Evolutionary conservation across 2,113 vertebrate species (phyloP), one percentile per base, ranked within the genome.

Genomic region (Pseudonaja textilis): DNA sequence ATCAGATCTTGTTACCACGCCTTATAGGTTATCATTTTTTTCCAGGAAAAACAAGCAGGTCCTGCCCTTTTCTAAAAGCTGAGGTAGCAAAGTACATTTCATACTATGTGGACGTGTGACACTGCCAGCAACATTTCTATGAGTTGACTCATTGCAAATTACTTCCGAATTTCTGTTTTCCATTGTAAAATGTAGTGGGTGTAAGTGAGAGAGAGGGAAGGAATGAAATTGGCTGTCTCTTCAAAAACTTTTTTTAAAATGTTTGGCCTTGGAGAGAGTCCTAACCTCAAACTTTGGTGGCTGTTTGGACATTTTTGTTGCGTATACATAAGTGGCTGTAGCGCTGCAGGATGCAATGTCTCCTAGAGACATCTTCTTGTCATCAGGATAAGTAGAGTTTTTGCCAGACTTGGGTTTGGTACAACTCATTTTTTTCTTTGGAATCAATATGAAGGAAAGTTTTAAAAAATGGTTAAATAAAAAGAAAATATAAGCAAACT

Each of bases 131-230:
- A 39, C 93, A 93, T 88, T 61, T 94, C 54, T 93, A 88, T 93
- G n/a, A 95, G 95, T 93, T 96, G 92, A 89, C 94, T 95, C 88
- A 93, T 34, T 93, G 90, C 47, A 93, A 87, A 1, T 93, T 90
- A 55, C 16, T 88, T 86, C 90, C 47, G 93, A 94, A 94, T n/a
- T 97, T 96, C 92, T 94, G 89, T 97, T 97, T 97, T 96, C 93
- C 45, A 94, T 61, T 2, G 69, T 93, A 64, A 81, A 93, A 54
- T 20, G 39, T 89, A 89, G 23, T 3, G 96, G 85, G 29, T 2
- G 57, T 64, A 23, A 23, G 56, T 34, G 56, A 9, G 18, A 87
- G 42, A 85, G 69, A 54, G 1, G 6, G 81, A 69, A 81, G 18
- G 74, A 86, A 95, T 88, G 3, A 90, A 94, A 92, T 88, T 2